Percentiles rank a stretch among this genome's conserved stretches.
Conservation (phyloP, 2,797 vertebrate species). For the Rhadinocentrus ornatus region DNA sequence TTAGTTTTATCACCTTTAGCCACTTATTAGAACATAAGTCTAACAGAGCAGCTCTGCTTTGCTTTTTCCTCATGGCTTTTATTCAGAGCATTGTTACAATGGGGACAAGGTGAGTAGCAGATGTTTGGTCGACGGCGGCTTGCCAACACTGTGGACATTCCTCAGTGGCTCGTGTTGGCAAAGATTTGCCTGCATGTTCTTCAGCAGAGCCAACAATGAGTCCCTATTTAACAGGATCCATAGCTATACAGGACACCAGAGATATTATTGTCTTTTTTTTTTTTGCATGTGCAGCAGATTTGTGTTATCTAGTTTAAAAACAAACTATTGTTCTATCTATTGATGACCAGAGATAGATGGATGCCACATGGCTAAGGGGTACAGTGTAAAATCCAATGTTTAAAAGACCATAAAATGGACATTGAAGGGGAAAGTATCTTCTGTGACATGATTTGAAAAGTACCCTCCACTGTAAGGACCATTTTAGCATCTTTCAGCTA, state of each 20-base stretch:
- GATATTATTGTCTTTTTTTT: neutral
- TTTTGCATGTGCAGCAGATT: conserved; percentile 21
- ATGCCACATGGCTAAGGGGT: neutral
- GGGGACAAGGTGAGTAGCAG: conserved; percentile 42
- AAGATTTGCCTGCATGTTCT: conserved; percentile 31
- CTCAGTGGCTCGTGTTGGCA: conserved; percentile 58
- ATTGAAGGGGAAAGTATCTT: neutral
- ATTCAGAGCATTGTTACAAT: conserved; percentile 30
- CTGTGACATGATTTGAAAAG: neutral
- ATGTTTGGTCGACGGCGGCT: conserved; percentile 63
- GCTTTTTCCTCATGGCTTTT: conserved; percentile 27
- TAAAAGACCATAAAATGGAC: neutral
- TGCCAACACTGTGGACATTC: conserved; percentile 63
- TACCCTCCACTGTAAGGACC: neutral
- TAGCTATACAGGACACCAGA: conserved; percentile 32
- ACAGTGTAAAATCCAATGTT: neutral
- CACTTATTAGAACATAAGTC: conserved; percentile 28
- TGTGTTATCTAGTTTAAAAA: conserved; percentile 14
- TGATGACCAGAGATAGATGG: conserved; percentile 4
- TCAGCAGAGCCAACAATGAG: conserved; percentile 21
- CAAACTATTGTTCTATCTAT: too few relatives aligned
- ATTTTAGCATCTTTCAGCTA: neutral
- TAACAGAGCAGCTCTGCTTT: neutral
- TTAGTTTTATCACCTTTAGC: conserved; percentile 31
- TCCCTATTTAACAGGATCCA: conserved; percentile 40